Evolutionary conservation across 2,113 vertebrate genomes (phyloP).

Genomic region (Coptodon bakossiorum): DNA sequence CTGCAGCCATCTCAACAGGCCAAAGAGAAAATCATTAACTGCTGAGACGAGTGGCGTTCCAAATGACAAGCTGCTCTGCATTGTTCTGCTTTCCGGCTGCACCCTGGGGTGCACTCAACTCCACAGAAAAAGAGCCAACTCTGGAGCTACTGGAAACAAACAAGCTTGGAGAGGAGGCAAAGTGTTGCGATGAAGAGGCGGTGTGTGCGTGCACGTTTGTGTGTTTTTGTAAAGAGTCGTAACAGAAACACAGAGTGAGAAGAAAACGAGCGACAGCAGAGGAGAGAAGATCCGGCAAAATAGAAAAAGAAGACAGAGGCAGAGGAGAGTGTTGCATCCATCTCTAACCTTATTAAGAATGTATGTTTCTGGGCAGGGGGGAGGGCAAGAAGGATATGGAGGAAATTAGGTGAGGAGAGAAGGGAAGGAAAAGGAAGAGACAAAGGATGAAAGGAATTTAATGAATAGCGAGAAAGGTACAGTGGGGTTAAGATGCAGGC

Average conservation of each 20-base stretch:
- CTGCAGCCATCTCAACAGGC: neutral
- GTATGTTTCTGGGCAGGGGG: neutral
- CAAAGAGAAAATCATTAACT: constrained; percentile 27
- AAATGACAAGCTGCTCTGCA: constrained; percentile 39
- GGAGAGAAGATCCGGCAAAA: neutral
- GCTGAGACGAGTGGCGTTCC: neutral
- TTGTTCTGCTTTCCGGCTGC: constrained; percentile 33
- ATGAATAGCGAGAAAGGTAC: neutral
- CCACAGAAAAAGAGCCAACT: constrained; percentile 6
- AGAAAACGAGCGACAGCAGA: neutral
- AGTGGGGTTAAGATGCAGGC: constrained; percentile 3
- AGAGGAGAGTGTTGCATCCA: neutral
- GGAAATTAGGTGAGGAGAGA: neutral
- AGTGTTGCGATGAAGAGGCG: neutral
- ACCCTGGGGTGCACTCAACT: constrained; percentile 35
- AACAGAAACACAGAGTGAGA: neutral
- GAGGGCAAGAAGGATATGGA: neutral
- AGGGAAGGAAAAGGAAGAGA: neutral
- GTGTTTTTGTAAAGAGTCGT: constrained; percentile 1
- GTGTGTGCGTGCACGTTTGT: neutral
- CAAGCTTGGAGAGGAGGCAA: neutral
- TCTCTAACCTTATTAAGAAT: constrained; percentile 39
- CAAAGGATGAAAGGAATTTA: neutral
- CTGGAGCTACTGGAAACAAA: constrained; percentile 6
- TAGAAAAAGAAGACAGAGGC: neutral